phyloP scores from a whole-genome alignment of 2,113 vertebrate genomes.

The Dromiciops gliroides region DNA sequence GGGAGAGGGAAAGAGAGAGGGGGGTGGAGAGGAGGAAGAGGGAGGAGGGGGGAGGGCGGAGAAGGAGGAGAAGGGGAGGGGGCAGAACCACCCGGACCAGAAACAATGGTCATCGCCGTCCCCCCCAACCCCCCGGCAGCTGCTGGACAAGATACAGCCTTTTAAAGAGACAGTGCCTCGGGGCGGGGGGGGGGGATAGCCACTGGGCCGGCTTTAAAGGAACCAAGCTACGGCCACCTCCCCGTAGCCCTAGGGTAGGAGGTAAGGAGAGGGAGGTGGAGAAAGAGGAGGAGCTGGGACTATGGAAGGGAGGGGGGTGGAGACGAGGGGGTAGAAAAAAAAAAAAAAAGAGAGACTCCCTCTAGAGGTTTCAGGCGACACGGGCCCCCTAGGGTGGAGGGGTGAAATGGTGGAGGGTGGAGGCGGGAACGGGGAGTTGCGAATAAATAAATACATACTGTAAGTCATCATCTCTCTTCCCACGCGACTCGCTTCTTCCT shows the following conservation, averaged over 20 bases:
- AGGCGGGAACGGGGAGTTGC: background rate
- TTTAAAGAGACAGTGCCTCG: constrained; percentile 82
- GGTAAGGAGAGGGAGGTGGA: constrained; percentile 24
- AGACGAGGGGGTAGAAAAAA: background rate
- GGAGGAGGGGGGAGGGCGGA: background rate
- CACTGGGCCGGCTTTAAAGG: constrained; percentile 42
- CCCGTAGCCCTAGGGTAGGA: background rate
- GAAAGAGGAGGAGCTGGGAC: background rate
- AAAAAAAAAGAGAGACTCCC: background rate
- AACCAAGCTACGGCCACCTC: background rate
- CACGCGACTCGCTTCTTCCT: background rate
- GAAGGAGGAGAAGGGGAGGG: constrained; percentile 46
- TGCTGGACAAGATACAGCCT: constrained; percentile 72
- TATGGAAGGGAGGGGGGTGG: background rate
- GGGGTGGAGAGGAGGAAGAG: background rate
- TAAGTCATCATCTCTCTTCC: background rate
- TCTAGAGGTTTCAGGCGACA: background rate
- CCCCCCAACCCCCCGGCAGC: constrained; percentile 52
- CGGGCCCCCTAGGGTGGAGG: background rate
- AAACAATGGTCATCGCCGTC: constrained; percentile 74
- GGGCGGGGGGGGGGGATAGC: accelerated
- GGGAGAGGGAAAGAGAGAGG: background rate
- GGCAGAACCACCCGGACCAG: constrained; percentile 64
- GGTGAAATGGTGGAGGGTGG: background rate
- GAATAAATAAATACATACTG: background rate